Conservation (phyloP, 2,888 invertebrate species). For the Agrotis segetum region DNA sequence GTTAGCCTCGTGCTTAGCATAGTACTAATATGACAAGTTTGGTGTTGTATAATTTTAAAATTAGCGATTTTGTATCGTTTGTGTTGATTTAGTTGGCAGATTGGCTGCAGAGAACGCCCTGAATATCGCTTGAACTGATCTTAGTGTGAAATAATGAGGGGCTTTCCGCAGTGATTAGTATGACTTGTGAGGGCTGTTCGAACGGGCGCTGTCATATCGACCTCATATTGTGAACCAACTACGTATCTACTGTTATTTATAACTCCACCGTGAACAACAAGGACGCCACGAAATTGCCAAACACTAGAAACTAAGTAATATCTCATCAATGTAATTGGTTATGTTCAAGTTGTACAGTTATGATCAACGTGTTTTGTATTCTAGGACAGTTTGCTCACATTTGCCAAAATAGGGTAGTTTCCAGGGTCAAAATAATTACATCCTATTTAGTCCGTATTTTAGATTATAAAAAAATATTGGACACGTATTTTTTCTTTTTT, state of each 20-base stretch:
- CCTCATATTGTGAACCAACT: not conserved
- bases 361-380: slow-evolving; percentile 17
- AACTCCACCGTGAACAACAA: slow-evolving; percentile 4
- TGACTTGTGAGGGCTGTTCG: slow-evolving; percentile 64
- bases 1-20: slow-evolving; percentile 65
- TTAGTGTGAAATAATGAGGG: slow-evolving; percentile 19
- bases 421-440: too few relatives aligned
- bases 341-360: not conserved
- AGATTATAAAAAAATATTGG: too few relatives aligned
- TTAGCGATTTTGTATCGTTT: slow-evolving; percentile 74
- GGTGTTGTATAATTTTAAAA: slow-evolving; percentile 81
- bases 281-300: slow-evolving; percentile 54
- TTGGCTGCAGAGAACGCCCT: slow-evolving; percentile 35
- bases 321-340: slow-evolving; percentile 52
- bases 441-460: too few relatives aligned
- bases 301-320: slow-evolving; percentile 22
- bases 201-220: slow-evolving; percentile 46
- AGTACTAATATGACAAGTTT: slow-evolving; percentile 71
- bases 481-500: too few relatives aligned
- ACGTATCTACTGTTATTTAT: slow-evolving; percentile 10
- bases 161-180: slow-evolving; percentile 25
- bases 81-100: slow-evolving; percentile 69
- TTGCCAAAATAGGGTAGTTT: too few relatives aligned
- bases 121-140: slow-evolving; percentile 21
- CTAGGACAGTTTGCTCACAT: slow-evolving; percentile 51